Evolutionary conservation across 2,888 invertebrate species (phyloP).

Genomic region (Volucella inflata): DNA sequence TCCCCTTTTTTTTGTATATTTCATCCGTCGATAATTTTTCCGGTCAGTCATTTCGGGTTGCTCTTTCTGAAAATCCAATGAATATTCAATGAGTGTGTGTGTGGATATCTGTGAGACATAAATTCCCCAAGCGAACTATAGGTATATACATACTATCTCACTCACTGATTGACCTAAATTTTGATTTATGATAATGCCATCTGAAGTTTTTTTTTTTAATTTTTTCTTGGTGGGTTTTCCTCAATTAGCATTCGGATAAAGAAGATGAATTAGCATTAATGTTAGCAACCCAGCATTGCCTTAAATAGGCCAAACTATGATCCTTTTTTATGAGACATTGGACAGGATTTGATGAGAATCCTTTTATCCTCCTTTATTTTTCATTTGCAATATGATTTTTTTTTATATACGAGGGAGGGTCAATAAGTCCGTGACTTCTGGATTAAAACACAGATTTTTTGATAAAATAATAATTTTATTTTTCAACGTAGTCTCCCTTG

Average conservation of each 20-base stretch:
- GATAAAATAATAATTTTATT: too few relatives aligned
- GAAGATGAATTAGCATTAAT: too few relatives aligned
- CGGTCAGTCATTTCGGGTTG: slow-evolving; percentile 43
- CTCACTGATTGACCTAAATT: slow-evolving; percentile 62
- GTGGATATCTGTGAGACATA: slow-evolving; percentile 33
- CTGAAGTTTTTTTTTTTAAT: not conserved
- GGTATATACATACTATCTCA: not conserved
- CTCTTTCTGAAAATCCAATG: slow-evolving; percentile 44
- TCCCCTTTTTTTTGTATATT: not conserved
- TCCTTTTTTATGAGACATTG: too few relatives aligned
- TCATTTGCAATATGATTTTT: too few relatives aligned
- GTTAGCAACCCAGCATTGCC: too few relatives aligned
- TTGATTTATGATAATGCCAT: slow-evolving; percentile 31
- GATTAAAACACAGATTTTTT: too few relatives aligned
- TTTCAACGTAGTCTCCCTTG: too few relatives aligned
- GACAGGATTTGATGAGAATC: too few relatives aligned
- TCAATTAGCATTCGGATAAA: slow-evolving; percentile 15
- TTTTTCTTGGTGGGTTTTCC: slow-evolving; percentile 12
- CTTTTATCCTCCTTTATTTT: too few relatives aligned
- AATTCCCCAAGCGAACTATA: not conserved
- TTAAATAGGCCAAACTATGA: too few relatives aligned
- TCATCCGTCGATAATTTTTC: slow-evolving; percentile 36
- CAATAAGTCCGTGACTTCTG: too few relatives aligned
- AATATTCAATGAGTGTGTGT: slow-evolving; percentile 58
- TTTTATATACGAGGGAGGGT: too few relatives aligned